These are phyloP conservation scores for Etheostoma perlongum DNA, from an alignment of 2,797 vertebrate species.

Conservation along the genomic window DNA sequence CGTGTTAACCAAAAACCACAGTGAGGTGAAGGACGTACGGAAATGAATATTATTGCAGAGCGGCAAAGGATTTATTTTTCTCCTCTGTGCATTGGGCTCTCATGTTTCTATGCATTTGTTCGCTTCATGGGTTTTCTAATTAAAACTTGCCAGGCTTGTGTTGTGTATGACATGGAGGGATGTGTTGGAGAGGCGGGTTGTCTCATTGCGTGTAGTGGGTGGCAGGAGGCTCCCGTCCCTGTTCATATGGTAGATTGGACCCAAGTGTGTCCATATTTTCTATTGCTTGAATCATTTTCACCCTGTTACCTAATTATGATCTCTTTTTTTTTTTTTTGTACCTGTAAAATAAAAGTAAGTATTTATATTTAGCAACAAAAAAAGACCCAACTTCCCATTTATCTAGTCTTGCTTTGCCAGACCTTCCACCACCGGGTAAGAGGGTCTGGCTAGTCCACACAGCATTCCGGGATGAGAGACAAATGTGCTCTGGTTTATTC, in stretches of 20 bases:
- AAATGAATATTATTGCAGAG: slow-evolving; percentile 77
- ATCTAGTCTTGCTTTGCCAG: too few species aligned
- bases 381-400: slow-evolving; percentile 17
- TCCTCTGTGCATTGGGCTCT: slow-evolving; percentile 65
- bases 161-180: slow-evolving; percentile 63
- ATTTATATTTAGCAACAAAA: slow-evolving; percentile 20
- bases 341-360: not conserved
- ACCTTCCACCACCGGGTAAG: too few species aligned
- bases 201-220: slow-evolving; percentile 45
- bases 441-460: too few species aligned
- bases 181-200: slow-evolving; percentile 41
- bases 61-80: slow-evolving; percentile 74
- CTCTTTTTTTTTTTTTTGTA: slow-evolving; percentile 1
- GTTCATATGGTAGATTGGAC: slow-evolving; percentile 39
- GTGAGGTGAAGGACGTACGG: slow-evolving; percentile 70
- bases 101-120: slow-evolving; percentile 73
- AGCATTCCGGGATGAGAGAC: too few species aligned
- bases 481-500: too few species aligned
- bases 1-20: slow-evolving; percentile 78
- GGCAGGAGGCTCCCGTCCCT: slow-evolving; percentile 11
- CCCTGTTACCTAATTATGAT: slow-evolving; percentile 19
- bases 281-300: slow-evolving; percentile 38
- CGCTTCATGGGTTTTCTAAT: slow-evolving; percentile 79
- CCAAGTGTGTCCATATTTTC: slow-evolving; percentile 22
- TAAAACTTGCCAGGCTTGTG: slow-evolving; percentile 65